Evolutionary conservation across 2,888 invertebrate genomes (phyloP).

Genomic region (Drosophila limbata): DNA sequence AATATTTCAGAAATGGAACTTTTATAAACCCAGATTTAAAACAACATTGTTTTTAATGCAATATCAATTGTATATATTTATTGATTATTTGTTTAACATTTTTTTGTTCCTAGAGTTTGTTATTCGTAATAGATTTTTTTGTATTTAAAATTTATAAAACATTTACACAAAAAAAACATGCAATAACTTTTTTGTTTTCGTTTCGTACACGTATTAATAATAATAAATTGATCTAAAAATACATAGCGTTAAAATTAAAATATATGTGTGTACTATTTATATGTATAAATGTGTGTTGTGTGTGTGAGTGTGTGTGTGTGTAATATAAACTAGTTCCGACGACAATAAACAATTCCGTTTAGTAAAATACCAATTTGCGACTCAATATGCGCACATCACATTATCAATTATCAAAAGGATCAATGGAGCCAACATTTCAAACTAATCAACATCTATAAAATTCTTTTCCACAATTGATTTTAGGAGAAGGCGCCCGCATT

Average conservation of each 20-base stretch:
- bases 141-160: slow-evolving; percentile 61
- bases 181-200: slow-evolving; percentile 40
- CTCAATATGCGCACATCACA: slow-evolving; percentile 72
- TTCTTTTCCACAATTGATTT: neutral
- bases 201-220: slow-evolving; percentile 29
- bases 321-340: slow-evolving; percentile 15
- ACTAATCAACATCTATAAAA: neutral
- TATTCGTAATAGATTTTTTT: slow-evolving; percentile 4
- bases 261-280: slow-evolving; percentile 32
- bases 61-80: slow-evolving; percentile 24
- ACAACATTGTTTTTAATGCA: neutral
- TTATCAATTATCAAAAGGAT: slow-evolving; percentile 36
- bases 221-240: slow-evolving; percentile 78
- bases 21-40: neutral
- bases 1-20: neutral
- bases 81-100: slow-evolving; percentile 23
- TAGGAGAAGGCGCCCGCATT: slow-evolving; percentile 3
- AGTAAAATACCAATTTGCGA: slow-evolving; percentile 73
- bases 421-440: neutral
- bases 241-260: slow-evolving; percentile 68
- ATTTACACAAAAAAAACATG: slow-evolving; percentile 61
- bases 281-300: slow-evolving; percentile 22
- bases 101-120: slow-evolving; percentile 17
- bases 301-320: slow-evolving; percentile 21
- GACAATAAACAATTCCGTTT: slow-evolving; percentile 60